These are phyloP conservation scores for Sinelater perroti DNA, from an alignment of 2,888 invertebrate species.

Conservation along the genomic window DNA sequence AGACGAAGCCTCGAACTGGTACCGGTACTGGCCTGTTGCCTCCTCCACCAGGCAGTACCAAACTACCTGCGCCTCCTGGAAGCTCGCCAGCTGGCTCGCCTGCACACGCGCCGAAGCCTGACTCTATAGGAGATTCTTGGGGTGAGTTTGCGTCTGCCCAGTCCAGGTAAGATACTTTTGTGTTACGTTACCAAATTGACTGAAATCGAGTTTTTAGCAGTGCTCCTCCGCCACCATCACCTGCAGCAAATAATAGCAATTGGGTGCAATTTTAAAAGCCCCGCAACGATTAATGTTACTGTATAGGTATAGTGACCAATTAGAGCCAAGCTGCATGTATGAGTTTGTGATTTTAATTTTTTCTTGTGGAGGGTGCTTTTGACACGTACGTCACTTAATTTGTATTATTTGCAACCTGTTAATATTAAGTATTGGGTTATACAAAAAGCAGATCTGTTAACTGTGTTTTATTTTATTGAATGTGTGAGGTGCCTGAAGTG, in stretches of 20 bases:
- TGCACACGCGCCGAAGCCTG: slow-evolving; percentile 63
- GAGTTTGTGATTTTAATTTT: background rate
- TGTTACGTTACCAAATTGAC: background rate
- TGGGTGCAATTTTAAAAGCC: slow-evolving; percentile 59
- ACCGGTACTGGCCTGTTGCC: slow-evolving; percentile 67
- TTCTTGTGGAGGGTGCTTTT: background rate
- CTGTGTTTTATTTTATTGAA: too few species aligned
- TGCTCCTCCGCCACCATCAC: slow-evolving; percentile 48
- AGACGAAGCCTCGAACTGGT: slow-evolving; percentile 68
- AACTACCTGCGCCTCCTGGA: slow-evolving; percentile 80
- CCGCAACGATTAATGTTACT: slow-evolving; percentile 19
- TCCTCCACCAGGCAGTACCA: slow-evolving; percentile 87
- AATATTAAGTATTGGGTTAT: background rate
- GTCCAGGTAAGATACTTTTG: slow-evolving; percentile 45
- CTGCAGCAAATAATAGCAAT: slow-evolving; percentile 54
- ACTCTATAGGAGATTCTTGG: slow-evolving; percentile 71
- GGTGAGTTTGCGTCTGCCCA: slow-evolving; percentile 80
- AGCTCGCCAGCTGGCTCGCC: slow-evolving; percentile 81
- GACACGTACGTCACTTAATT: background rate
- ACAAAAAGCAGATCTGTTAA: too few species aligned
- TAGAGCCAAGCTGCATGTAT: slow-evolving; percentile 7
- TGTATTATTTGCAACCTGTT: background rate
- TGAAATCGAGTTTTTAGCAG: slow-evolving; percentile 39
- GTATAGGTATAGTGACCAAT: slow-evolving; percentile 8
- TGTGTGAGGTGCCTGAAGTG: too few species aligned